A percentile compares a stretch with the other conserved stretches of the same genome.
These are phyloP conservation scores for Prunella strophiata DNA, from an alignment of 2,797 vertebrate species.

Conservation along the genomic window DNA sequence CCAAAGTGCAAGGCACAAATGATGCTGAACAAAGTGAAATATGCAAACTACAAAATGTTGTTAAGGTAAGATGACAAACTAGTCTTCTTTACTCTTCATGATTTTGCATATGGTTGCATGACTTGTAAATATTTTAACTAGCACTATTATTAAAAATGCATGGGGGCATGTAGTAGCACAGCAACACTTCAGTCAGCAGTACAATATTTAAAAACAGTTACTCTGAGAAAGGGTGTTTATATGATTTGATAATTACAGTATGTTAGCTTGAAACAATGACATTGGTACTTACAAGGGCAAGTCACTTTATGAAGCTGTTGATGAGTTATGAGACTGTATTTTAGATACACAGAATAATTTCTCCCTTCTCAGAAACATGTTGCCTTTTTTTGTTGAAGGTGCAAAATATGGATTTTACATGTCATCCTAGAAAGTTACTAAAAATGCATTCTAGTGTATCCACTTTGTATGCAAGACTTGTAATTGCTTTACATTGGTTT, in stretches of 20 bases:
- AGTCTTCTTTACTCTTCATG: background rate
- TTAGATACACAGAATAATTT: background rate
- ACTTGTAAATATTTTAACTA: background rate
- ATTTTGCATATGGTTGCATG: background rate
- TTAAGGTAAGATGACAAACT: constrained; percentile 82
- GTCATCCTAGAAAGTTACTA: background rate
- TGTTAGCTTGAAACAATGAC: background rate
- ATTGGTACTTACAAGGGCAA: background rate
- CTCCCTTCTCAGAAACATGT: background rate
- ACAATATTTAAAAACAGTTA: background rate
- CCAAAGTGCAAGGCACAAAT: constrained; percentile 77
- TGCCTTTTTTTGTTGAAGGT: background rate
- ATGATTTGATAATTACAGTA: background rate
- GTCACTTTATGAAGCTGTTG: background rate
- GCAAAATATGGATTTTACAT: background rate
- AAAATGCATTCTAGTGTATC: background rate
- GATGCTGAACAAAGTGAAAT: constrained; percentile 87
- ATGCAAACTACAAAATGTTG: constrained; percentile 86
- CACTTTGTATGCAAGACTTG: background rate
- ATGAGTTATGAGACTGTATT: background rate
- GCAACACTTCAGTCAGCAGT: background rate
- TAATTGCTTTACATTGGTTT: background rate
- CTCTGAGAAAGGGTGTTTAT: background rate
- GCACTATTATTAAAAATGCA: background rate
- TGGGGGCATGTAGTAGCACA: background rate